Evolutionary conservation across 2,888 invertebrate species (phyloP).

Genomic region (Plebejus anna): DNA sequence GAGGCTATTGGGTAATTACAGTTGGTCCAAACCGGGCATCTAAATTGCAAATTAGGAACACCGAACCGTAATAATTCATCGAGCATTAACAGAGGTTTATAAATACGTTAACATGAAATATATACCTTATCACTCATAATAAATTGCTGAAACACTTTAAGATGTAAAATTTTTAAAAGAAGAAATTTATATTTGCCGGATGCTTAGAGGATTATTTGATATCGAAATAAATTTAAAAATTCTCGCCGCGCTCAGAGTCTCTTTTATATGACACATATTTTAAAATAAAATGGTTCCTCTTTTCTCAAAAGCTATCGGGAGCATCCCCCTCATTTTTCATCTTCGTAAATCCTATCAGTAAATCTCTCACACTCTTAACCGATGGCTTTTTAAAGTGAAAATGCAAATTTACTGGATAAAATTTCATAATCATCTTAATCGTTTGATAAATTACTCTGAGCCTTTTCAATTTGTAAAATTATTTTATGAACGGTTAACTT

Average conservation of each 20-base stretch:
- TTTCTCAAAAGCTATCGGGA: slow-evolving; percentile 32
- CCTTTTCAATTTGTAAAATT: background rate
- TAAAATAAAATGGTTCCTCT: slow-evolving; percentile 28
- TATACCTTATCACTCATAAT: background rate
- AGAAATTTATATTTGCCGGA: background rate
- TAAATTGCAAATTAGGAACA: slow-evolving; percentile 34
- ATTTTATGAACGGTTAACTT: background rate
- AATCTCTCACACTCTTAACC: slow-evolving; percentile 37
- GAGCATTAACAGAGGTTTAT: slow-evolving; percentile 1
- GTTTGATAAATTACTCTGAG: slow-evolving; percentile 20
- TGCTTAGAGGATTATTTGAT: background rate
- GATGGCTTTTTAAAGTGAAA: slow-evolving; percentile 30
- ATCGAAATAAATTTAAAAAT: slow-evolving; percentile 16
- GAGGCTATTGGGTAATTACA: slow-evolving; percentile 32
- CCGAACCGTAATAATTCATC: background rate
- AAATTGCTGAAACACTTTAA: background rate
- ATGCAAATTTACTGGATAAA: background rate
- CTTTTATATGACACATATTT: slow-evolving; percentile 28
- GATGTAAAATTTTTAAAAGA: background rate
- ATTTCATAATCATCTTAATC: background rate
- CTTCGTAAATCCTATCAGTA: slow-evolving; percentile 34
- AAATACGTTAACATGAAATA: background rate
- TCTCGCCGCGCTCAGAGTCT: slow-evolving; percentile 8
- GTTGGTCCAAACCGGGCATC: slow-evolving; percentile 29
- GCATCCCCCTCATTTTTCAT: slow-evolving; percentile 37